Conservation (phyloP, 2,113 vertebrate species). For the Saiga tatarica region DNA sequence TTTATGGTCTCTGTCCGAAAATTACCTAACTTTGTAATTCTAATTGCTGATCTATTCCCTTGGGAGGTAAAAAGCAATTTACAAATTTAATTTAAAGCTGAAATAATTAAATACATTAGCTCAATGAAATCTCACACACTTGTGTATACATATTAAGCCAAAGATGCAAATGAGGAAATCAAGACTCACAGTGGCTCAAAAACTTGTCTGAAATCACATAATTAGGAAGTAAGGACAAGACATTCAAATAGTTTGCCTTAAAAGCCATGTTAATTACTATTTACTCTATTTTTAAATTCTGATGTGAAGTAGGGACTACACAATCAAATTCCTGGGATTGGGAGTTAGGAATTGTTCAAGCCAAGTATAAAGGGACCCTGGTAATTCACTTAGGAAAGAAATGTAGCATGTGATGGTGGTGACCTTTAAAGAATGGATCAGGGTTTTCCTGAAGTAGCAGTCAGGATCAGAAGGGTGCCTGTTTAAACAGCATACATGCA, state of each 20-base stretch:
- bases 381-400: neutral
- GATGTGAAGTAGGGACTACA: neutral
- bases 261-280: neutral
- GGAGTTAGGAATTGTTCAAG: neutral
- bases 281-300: neutral
- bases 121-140: neutral
- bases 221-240: neutral
- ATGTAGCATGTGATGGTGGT: neutral
- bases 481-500: neutral
- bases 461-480: neutral
- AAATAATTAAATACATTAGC: slow-evolving; percentile 18
- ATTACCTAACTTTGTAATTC: neutral
- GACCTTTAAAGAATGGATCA: neutral
- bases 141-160: neutral
- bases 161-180: neutral
- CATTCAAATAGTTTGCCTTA: neutral
- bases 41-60: neutral
- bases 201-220: neutral
- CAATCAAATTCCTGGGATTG: neutral
- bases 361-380: neutral
- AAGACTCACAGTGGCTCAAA: neutral
- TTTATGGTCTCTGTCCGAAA: neutral
- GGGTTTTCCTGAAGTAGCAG: neutral
- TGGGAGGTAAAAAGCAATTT: neutral
- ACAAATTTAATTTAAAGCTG: neutral